A percentile compares a stretch with the other conserved stretches of the same genome.
Conservation (phyloP, 2,797 vertebrate species). For the Apodemus agrarius region DNA sequence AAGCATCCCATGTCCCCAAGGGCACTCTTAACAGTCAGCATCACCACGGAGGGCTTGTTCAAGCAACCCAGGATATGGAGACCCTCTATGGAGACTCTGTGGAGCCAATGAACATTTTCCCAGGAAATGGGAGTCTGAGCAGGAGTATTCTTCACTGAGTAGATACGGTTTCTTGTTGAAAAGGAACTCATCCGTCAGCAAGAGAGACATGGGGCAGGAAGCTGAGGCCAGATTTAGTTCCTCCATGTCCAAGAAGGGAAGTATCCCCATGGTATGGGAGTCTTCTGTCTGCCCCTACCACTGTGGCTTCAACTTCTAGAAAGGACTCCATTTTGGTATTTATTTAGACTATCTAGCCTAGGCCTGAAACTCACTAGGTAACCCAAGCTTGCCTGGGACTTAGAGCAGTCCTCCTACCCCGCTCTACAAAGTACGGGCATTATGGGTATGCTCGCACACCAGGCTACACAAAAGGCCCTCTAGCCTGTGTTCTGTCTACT, state of each 20-base stretch:
- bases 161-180: not conserved
- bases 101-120: not conserved
- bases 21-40: not conserved
- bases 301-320: not conserved
- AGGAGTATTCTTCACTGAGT: not conserved
- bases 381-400: not conserved
- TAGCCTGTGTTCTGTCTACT: not conserved
- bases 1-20: not conserved
- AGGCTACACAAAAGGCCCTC: not conserved
- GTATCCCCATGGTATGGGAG: accelerated
- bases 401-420: not conserved
- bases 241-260: not conserved
- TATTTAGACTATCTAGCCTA: not conserved
- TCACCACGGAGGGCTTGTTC: not conserved
- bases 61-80: not conserved
- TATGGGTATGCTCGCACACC: not conserved
- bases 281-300: not conserved
- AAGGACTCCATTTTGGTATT: not conserved
- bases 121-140: not conserved
- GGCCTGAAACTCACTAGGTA: not conserved
- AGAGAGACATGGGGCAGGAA: not conserved
- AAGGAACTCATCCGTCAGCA: not conserved
- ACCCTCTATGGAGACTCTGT: not conserved
- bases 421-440: not conserved
- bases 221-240: not conserved